Conservation (phyloP, 1,140 invertebrate species). For the Tetramorium simillimum region DNA sequence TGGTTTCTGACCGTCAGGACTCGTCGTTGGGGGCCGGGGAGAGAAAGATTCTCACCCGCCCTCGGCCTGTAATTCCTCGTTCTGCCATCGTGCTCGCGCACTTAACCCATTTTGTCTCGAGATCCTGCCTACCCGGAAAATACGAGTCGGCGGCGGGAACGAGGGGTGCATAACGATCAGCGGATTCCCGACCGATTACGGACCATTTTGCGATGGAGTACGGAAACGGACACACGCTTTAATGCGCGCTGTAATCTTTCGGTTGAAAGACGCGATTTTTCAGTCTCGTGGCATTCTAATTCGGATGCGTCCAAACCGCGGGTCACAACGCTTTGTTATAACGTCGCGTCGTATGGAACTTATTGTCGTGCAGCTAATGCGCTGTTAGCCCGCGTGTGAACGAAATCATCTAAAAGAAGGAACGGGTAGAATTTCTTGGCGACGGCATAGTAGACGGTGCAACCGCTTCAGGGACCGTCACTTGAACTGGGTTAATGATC, state of each 20-base stretch:
- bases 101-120: constrained; percentile 68
- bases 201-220: constrained; percentile 8
- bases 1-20: background rate
- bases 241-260: background rate
- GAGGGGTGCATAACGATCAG: constrained; percentile 49
- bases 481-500: constrained; percentile 50
- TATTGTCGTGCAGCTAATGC: constrained; percentile 23
- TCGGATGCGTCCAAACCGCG: background rate
- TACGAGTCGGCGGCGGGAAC: background rate
- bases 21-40: background rate
- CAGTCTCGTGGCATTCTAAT: background rate
- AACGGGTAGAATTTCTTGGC: constrained; percentile 10
- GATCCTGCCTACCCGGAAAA: constrained; percentile 53
- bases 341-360: constrained; percentile 6
- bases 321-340: background rate
- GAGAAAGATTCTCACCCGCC: constrained; percentile 30
- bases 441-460: background rate
- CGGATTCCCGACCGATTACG: constrained; percentile 52
- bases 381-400: background rate
- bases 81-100: constrained; percentile 50
- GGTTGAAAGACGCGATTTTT: background rate
- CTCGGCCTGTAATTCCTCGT: constrained; percentile 55
- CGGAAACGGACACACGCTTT: constrained; percentile 22
- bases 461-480: background rate
- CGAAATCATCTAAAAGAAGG: background rate